Percentiles rank a stretch among this genome's conserved stretches.
These are phyloP conservation scores for Agrilus planipennis DNA, from an alignment of 1,140 invertebrate genomes.

Conservation along the genomic window DNA sequence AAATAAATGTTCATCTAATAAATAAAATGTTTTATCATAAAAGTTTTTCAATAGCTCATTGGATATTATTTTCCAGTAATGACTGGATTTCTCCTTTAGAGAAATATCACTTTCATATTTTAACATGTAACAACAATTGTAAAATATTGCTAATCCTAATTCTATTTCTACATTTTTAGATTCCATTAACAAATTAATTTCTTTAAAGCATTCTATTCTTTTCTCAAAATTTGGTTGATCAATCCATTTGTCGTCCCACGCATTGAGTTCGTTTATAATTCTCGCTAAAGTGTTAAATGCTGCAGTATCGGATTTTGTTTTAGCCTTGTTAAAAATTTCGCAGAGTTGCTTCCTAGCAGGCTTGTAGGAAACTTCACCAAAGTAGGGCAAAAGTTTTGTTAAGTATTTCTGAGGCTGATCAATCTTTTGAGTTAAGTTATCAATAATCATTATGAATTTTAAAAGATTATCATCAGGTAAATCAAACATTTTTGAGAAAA, in stretches of 20 bases:
- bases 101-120: slow-evolving; percentile 70
- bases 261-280: slow-evolving; percentile 62
- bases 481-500: slow-evolving; percentile 51
- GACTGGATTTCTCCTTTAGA: slow-evolving; percentile 62
- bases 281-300: slow-evolving; percentile 35
- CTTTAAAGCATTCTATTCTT: slow-evolving; percentile 59
- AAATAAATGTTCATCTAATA: slow-evolving; percentile 63
- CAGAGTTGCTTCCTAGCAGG: slow-evolving; percentile 53
- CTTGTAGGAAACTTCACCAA: slow-evolving; percentile 40
- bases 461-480: slow-evolving; percentile 45
- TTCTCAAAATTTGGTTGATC: slow-evolving; percentile 86
- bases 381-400: slow-evolving; percentile 49
- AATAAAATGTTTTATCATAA: slow-evolving; percentile 39
- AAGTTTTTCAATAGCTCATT: slow-evolving; percentile 43
- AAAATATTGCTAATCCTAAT: slow-evolving; percentile 58
- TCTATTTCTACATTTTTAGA: slow-evolving; percentile 45
- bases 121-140: slow-evolving; percentile 74
- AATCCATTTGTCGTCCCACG: slow-evolving; percentile 72
- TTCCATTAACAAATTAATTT: slow-evolving; percentile 48
- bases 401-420: slow-evolving; percentile 51
- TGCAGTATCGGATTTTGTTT: slow-evolving; percentile 29
- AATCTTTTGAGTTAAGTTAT: slow-evolving; percentile 60
- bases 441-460: slow-evolving; percentile 56
- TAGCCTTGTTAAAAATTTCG: slow-evolving; percentile 43
- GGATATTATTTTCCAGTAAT: slow-evolving; percentile 56